Evolutionary conservation across 2,113 vertebrate genomes (phyloP).

Genomic region (Siniperca chuatsi): DNA sequence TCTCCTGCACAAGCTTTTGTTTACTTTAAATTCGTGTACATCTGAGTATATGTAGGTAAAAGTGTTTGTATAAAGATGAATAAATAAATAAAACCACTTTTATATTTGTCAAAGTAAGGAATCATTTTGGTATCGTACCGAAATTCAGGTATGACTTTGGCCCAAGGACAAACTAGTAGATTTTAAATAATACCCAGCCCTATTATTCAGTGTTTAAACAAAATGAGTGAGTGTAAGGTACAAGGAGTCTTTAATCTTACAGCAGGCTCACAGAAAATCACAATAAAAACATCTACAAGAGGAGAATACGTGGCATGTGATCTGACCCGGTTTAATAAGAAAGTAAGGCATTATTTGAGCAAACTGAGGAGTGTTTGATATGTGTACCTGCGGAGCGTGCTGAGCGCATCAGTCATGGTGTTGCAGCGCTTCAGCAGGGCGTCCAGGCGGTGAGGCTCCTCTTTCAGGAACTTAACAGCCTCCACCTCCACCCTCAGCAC

Average conservation of each 20-base stretch:
- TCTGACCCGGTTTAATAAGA: slow-evolving; percentile 4
- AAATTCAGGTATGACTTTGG: background rate
- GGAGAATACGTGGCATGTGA: background rate
- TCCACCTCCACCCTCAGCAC: slow-evolving; percentile 97
- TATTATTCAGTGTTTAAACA: background rate
- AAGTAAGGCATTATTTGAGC: background rate
- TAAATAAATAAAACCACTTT: background rate
- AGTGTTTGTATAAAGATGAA: background rate
- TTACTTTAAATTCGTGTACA: background rate
- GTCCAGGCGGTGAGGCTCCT: slow-evolving; percentile 95
- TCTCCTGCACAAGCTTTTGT: background rate
- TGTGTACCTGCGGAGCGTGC: slow-evolving; percentile 81
- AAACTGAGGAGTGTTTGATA: slow-evolving; percentile 6
- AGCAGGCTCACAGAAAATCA: background rate
- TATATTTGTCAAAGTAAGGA: background rate
- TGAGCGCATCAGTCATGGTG: slow-evolving; percentile 89
- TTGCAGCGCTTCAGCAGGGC: slow-evolving; percentile 95
- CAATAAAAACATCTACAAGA: background rate
- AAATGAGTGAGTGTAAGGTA: background rate
- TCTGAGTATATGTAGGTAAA: background rate
- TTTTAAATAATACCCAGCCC: background rate
- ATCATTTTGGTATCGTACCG: too few relatives aligned
- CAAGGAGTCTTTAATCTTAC: background rate
- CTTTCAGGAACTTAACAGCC: slow-evolving; percentile 97
- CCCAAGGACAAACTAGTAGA: too few relatives aligned